Base-by-base conservation (phyloP, 2,797 vertebrate genomes). In the Vespertilio murinus region DNA sequence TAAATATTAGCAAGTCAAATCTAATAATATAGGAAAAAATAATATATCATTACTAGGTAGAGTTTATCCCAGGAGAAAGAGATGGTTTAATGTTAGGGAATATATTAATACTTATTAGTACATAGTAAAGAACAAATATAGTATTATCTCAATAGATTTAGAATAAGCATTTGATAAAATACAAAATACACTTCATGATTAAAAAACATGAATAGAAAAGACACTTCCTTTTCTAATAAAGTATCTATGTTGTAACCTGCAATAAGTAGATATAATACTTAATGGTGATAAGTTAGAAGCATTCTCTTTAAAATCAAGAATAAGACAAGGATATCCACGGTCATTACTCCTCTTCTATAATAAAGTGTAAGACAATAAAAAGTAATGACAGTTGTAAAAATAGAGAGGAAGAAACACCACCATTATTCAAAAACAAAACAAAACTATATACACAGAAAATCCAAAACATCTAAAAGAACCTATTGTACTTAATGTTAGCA, bases 311-410 rank as follows among this genome's bases (percentile, higher is more conserved):
- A 59, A 82, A 47, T 75, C 16, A 64, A n/a, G 14, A 80, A 20
- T 5, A 94, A 84, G 78, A 69, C 1, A 38, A 67, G 18, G 23
- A 23, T 77, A 79, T n/a, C 65, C 14, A 86, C 8, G 23, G 47
- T 38, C 8, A 11, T 40, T 71, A 59, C 8, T 77, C 38, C 45
- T 79, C 28, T 59, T 80, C 40, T 35, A 84, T 33, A 77, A 88
- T 91, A 88, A 90, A 92, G 65, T 49, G 18, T 28, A 83, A 84
- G 69, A 92, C 10, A 81, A 71, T 42, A 88, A 91, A 88, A 94
- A 87, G 18, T 64, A 94, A 87, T 28, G 49, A 45, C 93, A 88
- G 17, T 47, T 52, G 25, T 83, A 47, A 93, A 80, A 91, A 69
- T 8, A 71, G 17, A 45, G 67, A 75, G 70, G 52, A 83, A 78